A percentile compares a stretch with the other conserved stretches of the same genome.
phyloP scores from a whole-genome alignment of 2,113 vertebrate genomes.

The Cephalophus harveyi region DNA sequence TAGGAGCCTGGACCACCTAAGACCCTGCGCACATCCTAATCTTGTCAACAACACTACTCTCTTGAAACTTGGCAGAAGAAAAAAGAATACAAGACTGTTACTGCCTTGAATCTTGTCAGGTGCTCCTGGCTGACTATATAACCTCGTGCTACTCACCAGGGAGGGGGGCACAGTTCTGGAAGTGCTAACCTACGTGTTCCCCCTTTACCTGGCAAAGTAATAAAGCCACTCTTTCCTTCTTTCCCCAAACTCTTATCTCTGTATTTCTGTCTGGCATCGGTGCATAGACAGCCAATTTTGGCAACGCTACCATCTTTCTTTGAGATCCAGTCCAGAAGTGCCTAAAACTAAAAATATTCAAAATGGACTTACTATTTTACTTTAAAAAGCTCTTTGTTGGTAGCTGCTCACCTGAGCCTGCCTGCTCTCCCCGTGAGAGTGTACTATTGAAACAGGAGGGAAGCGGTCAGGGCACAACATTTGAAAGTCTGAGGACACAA shows the following conservation, averaged over 20 bases:
- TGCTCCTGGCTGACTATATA: background rate
- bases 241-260: background rate
- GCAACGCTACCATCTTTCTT: background rate
- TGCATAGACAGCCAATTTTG: background rate
- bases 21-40: background rate
- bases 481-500: background rate
- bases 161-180: background rate
- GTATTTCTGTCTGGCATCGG: background rate
- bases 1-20: background rate
- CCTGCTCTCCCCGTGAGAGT: background rate
- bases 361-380: background rate
- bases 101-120: background rate
- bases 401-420: background rate
- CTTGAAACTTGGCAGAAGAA: background rate
- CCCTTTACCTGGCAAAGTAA: background rate
- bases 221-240: background rate
- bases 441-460: background rate
- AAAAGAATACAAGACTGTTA: background rate
- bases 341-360: background rate
- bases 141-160: background rate
- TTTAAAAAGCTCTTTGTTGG: background rate
- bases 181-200: background rate
- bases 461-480: background rate
- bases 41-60: background rate
- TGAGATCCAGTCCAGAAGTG: background rate